These are phyloP conservation scores for Colius striatus DNA, from an alignment of 2,113 vertebrate species.

Conservation along the genomic window DNA sequence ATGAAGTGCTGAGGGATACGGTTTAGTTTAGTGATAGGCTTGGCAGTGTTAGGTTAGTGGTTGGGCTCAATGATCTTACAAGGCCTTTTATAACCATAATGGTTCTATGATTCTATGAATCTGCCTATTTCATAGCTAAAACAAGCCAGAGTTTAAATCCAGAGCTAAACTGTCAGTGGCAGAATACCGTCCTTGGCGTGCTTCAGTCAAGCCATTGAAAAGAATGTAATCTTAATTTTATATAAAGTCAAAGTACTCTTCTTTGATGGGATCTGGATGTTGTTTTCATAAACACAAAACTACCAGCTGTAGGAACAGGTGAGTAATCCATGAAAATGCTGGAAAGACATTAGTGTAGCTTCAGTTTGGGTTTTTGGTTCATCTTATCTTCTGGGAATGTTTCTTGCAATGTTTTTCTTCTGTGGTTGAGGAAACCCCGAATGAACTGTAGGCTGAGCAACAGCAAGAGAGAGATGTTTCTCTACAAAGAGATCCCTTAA, in stretches of 20 bases:
- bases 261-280: background rate
- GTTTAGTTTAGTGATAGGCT: too few species aligned
- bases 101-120: background rate
- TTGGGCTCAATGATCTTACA: too few species aligned
- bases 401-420: background rate
- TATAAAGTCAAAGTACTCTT: background rate
- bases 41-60: too few species aligned
- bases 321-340: background rate
- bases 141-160: background rate
- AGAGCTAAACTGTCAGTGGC: background rate
- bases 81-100: too few species aligned
- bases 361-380: background rate
- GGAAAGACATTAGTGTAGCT: background rate
- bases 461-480: background rate
- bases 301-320: background rate
- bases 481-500: background rate
- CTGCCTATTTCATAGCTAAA: background rate
- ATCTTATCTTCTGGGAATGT: background rate
- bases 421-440: background rate
- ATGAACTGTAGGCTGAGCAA: background rate
- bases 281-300: background rate
- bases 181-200: background rate
- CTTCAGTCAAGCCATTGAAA: background rate
- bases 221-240: background rate
- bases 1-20: too few species aligned